phyloP scores from a whole-genome alignment of 2,888 invertebrate species.

The Eurytoma adleriae region DNA sequence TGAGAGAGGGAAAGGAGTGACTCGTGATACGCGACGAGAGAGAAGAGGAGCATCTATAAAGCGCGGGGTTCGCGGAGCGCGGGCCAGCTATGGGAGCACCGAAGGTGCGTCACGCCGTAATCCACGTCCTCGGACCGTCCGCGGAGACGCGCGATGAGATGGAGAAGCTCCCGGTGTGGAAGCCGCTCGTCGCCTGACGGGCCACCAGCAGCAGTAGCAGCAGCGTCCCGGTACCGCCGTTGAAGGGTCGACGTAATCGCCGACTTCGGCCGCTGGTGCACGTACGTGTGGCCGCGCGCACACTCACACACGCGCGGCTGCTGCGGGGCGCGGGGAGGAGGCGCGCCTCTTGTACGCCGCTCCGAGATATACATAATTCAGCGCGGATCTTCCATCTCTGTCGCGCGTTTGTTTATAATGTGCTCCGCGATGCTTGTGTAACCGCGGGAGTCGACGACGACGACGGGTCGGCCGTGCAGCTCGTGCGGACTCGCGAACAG shows the following conservation, averaged over 20 bases:
- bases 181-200: slow-evolving; percentile 24
- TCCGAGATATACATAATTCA: background rate
- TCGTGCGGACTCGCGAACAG: background rate
- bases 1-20: background rate
- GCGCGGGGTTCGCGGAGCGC: background rate
- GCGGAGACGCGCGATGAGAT: slow-evolving; percentile 37
- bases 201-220: slow-evolving; percentile 32
- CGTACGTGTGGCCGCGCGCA: background rate
- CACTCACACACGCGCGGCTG: background rate
- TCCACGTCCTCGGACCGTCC: slow-evolving; percentile 22
- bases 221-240: slow-evolving; percentile 28
- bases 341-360: too few relatives aligned
- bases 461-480: slow-evolving; percentile 18
- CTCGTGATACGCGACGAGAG: too few relatives aligned
- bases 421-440: slow-evolving; percentile 47
- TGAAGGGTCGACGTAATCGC: background rate
- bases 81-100: slow-evolving; percentile 22
- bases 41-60: slow-evolving; percentile 53
- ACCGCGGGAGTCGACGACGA: slow-evolving; percentile 27
- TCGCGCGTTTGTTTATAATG: slow-evolving; percentile 43
- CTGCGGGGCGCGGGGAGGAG: too few relatives aligned
- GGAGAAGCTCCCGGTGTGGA: slow-evolving; percentile 12
- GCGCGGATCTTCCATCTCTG: background rate
- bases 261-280: slow-evolving; percentile 6
- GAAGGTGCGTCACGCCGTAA: slow-evolving; percentile 17